phyloP scores from a whole-genome alignment of 1,140 invertebrate genomes.

The Nasonia giraulti region DNA sequence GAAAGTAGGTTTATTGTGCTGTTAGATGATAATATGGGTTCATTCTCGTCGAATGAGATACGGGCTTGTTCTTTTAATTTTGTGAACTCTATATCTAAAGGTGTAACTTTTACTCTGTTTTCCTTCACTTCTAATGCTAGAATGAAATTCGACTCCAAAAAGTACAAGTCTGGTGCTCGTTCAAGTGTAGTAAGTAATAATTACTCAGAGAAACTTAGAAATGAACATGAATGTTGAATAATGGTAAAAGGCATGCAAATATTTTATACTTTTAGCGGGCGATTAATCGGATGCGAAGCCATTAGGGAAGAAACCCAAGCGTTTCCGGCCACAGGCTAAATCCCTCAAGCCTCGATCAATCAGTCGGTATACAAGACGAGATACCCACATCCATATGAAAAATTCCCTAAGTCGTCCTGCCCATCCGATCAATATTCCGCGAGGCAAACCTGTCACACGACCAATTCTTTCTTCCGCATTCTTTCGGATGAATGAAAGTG shows the following conservation, averaged over 20 bases:
- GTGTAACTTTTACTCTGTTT: too few relatives aligned
- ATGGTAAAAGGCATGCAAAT: not conserved
- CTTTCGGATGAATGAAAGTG: too few relatives aligned
- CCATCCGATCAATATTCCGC: not conserved
- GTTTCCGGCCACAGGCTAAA: not conserved
- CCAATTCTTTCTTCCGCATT: not conserved
- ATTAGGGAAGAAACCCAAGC: too few relatives aligned
- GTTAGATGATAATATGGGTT: not conserved
- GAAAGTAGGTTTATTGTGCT: conserved; percentile 23
- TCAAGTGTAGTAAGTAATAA: too few relatives aligned
- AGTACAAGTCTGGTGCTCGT: too few relatives aligned
- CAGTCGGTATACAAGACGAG: not conserved
- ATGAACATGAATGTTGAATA: too few relatives aligned
- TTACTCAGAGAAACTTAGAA: too few relatives aligned
- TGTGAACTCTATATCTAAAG: not conserved
- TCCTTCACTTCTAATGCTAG: too few relatives aligned
- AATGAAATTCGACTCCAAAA: too few relatives aligned
- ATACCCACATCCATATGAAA: conserved; percentile 14
- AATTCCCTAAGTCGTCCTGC: not conserved
- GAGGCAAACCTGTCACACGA: not conserved
- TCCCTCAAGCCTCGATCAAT: conserved; percentile 14
- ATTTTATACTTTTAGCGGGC: not conserved
- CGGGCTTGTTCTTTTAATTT: conserved; percentile 23
- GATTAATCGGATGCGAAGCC: too few relatives aligned
- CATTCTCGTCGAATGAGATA: not conserved